phyloP scores from a whole-genome alignment of 1,140 invertebrate species.

The Vollenhovia emeryi region DNA sequence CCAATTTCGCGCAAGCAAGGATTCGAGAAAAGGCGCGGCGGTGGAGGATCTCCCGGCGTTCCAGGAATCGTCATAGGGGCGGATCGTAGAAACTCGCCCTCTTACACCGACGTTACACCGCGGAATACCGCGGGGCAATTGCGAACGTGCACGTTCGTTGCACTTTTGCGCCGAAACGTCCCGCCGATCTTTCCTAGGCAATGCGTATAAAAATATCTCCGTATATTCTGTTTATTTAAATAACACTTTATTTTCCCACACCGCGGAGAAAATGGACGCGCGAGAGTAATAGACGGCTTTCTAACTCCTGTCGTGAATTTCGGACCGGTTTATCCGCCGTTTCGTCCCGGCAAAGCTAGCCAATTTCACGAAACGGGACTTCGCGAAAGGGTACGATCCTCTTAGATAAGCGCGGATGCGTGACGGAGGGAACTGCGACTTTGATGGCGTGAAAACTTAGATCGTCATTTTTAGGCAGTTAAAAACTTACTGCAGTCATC shows the following conservation, averaged over 20 bases:
- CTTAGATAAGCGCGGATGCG: slow-evolving; percentile 34
- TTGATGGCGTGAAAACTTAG: slow-evolving; percentile 53
- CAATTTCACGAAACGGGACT: slow-evolving; percentile 62
- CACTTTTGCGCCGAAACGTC: slow-evolving; percentile 4
- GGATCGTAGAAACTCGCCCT: slow-evolving; percentile 10
- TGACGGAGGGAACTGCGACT: slow-evolving; percentile 19
- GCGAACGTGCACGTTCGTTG: background rate
- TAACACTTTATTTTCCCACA: background rate
- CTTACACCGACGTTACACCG: background rate
- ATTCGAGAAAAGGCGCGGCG: slow-evolving; percentile 69
- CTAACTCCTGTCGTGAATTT: slow-evolving; percentile 43
- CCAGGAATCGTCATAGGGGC: slow-evolving; percentile 34
- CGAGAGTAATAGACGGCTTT: slow-evolving; percentile 29
- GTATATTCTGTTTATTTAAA: background rate
- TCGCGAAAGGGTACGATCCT: slow-evolving; percentile 51
- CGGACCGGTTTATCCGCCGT: slow-evolving; percentile 24
- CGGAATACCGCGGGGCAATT: slow-evolving; percentile 11
- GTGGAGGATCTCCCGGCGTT: slow-evolving; percentile 68
- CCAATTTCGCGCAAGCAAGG: slow-evolving; percentile 75
- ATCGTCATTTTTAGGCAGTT: slow-evolving; percentile 29
- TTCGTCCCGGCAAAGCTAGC: slow-evolving; percentile 38
- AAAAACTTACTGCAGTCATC: too few relatives aligned
- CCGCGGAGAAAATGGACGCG: background rate
- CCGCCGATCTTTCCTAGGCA: background rate
- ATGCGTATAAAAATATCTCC: background rate